These are phyloP conservation scores for Cyaniris semiargus DNA, from an alignment of 2,888 invertebrate genomes.

Conservation along the genomic window DNA sequence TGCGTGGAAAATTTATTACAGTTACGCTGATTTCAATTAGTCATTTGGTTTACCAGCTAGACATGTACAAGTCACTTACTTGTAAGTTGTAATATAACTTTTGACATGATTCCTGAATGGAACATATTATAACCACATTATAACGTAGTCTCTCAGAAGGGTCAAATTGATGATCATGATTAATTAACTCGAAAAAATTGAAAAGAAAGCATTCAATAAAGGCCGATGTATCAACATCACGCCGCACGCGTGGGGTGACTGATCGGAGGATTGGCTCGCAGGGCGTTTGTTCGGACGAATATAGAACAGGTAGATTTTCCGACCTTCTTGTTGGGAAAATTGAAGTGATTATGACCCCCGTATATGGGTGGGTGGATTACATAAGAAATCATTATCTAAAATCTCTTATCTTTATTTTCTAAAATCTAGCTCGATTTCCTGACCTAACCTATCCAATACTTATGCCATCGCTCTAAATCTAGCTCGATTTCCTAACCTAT, in stretches of 20 bases:
- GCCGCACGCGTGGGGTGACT: slow-evolving; percentile 20
- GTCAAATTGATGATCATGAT: background rate
- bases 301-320: background rate
- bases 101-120: too few species aligned
- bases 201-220: background rate
- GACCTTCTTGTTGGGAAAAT: background rate
- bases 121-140: too few species aligned
- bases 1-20: too few species aligned
- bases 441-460: too few species aligned
- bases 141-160: background rate
- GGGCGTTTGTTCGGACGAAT: background rate
- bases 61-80: too few species aligned
- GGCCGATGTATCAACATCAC: background rate
- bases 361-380: too few species aligned
- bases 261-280: slow-evolving; percentile 1
- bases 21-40: too few species aligned
- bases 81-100: too few species aligned
- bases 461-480: too few species aligned
- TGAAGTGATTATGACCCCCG: background rate
- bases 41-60: too few species aligned
- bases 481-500: too few species aligned
- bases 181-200: background rate
- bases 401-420: background rate
- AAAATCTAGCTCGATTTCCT: too few species aligned
- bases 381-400: background rate